Base-by-base conservation (phyloP, 2,797 vertebrate species). In the Hoplostethus atlanticus region DNA sequence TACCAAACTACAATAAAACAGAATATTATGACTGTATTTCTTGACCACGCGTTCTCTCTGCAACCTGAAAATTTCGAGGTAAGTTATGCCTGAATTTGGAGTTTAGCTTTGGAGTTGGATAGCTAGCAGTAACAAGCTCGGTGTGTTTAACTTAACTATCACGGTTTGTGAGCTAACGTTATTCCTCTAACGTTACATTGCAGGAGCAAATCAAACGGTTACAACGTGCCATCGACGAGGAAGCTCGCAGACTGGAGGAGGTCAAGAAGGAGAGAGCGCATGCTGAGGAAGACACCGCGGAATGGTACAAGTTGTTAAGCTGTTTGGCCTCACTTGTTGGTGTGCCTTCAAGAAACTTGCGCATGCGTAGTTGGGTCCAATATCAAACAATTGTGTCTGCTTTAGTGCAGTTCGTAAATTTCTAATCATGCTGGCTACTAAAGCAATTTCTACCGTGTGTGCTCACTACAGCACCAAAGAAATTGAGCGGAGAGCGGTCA, bases 381-480 rank as follows among this genome's bases (percentile, higher is more conserved):
- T 36, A 6, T 8, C 34, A 36, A 36, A 36, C 7, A 6, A 6
- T 6, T 36, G 34, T 7, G 6, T 36, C 7, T 36, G 7, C 34
- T 36, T 34, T 36, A 28, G 28, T 28, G 3, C 28, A 28, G 28
- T 36, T 68, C 0, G 10, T 30, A 4, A 54, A 36, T 56, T 1
- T 38, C 17, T 62, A 30, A 69, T 62, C 8, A 60, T 6, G 21
- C 38, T 10, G 21, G 1, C 21, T 28, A 28, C 28, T 28, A 28
- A 28, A 40, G 38, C 7, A 10, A 40, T 10, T 40, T 10, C 38
- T 40, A 2, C 10, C 8, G 7, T 2, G 38, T 40, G 38, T 68
- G 16, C 16, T 76, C 0, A n/a, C 53, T 50, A 31, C 67, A 94
- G 93, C 31, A 64, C 4, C 6, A 76, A 36, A 36, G 88, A 93